Base-by-base conservation (phyloP, 2,797 vertebrate species). In the Setipinna tenuifilis region DNA sequence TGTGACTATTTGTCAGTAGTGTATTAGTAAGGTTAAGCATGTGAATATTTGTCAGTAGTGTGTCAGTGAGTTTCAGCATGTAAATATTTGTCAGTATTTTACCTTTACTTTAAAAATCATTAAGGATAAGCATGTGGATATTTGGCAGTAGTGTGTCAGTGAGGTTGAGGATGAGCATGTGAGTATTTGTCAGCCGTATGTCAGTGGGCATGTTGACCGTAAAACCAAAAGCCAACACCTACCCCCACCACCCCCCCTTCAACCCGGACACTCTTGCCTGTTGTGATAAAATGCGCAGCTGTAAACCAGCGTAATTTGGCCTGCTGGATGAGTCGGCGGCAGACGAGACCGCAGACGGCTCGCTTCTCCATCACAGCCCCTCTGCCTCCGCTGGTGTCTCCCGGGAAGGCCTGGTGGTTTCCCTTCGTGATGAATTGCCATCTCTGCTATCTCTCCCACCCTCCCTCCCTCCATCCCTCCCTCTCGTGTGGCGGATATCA, bases 341-440 rank as follows among this genome's bases (percentile, higher is more conserved):
- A 86, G 68, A 35, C 14, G 2, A 75, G 81, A 48, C 3, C 84
- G 62, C 54, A 59, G 48, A 23, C 62, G 75, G 46, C 68, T 31
- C 50, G 41, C 23, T 57, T 83, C 81, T 19, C 57, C 50, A 86
- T 87, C 85, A 82, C 71, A 0, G 14, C 5, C 31, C 25, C n/a
- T 35, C 68, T 19, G 23, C 68, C 25, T 68, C 54, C 58, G 83
- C 62, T 68, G 83, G 17, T 71, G 17, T 85, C 83, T 89, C 85
- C 44, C n/a, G 85, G 57, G 89, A 54, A 84, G 75, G 58, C 21
- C 65, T 83, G 83, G 57, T 88, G 88, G 68, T 83, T 88, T 87
- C 54, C 84, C 68, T 2, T 25, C 14, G 31, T 89, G 89, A 91
- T 89, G 86, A 87, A 91, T 89, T 84, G 58, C 88, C 85, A 82